Evolutionary conservation across 2,797 vertebrate species (phyloP), one percentile per base, ranked within the genome.

Genomic region (Danio albolineatus): DNA sequence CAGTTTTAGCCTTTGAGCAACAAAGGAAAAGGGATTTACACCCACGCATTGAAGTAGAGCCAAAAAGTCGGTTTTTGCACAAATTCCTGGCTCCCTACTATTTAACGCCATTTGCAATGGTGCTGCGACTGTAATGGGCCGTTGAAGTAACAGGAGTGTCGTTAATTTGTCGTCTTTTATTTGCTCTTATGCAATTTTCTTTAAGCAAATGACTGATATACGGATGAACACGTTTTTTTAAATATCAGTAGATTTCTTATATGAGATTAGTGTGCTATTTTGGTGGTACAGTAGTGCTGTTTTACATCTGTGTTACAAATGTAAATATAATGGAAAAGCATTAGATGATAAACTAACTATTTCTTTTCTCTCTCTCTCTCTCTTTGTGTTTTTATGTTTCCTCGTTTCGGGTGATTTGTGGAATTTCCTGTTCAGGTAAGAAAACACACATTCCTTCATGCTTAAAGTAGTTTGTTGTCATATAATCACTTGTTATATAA

Each of bases 371-470:
- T 76, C 72, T 57, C n/a, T 71, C 43, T 57, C 10, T 83, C 62
- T 72, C 62, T 71, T 61, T 79, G 2, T 80, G 13, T 62, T 9
- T 74, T 16, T 77, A 9, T 79, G 28, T 79, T 43, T 70, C 9
- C 13, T 64, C 4, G 56, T 67, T 76, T 10, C 10, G 60, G 36
- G n/a, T 78, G 61, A 38, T 53, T 28, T 70, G 54, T 64, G 75
- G 61, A 66, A 72, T 79, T 17, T 78, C 76, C 64, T 67, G 62
- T 10, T 72, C 67, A 83, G 79, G 85, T 85, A 82, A 65, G 61
- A 71, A 48, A 74, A 43, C 61, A 65, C 46, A 76, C 73, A 53
- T 64, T 76, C 36, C 4, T 71, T 53, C 10, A 62, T 62, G 13
- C 7, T 36, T 41, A 62, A 76, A 76, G 12, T 82, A 59, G 21